Conservation (phyloP, 2,113 vertebrate genomes). For the Apeltes quadracus region DNA sequence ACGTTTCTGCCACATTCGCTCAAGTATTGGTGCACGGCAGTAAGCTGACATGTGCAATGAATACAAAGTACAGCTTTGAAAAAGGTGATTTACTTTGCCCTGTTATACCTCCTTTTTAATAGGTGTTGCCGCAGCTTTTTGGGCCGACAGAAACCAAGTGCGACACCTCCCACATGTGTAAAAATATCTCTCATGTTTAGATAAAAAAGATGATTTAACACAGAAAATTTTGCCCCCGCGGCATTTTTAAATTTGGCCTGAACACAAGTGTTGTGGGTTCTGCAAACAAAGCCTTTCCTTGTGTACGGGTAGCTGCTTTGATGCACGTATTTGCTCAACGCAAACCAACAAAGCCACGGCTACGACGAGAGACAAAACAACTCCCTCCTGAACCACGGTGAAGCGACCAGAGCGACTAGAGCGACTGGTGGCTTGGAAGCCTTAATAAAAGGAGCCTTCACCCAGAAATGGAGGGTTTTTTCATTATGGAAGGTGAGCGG, state of each 20-base stretch:
- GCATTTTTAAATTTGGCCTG: constrained; percentile 4
- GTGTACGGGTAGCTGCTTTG: not conserved
- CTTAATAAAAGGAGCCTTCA: not conserved
- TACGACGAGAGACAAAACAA: not conserved
- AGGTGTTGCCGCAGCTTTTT: constrained; percentile 29
- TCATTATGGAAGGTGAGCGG: constrained; percentile 27
- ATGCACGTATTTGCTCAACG: not conserved
- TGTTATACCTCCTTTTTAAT: constrained; percentile 26
- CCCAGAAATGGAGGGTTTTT: constrained; percentile 5
- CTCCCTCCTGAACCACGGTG: not conserved
- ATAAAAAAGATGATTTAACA: constrained; percentile 1
- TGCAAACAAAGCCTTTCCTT: not conserved
- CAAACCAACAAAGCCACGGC: not conserved
- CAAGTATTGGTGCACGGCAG: not conserved
- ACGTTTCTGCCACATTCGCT: not conserved
- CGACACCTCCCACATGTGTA: constrained; percentile 27
- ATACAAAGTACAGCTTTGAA: not conserved
- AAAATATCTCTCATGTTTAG: constrained; percentile 23
- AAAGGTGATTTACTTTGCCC: constrained; percentile 1
- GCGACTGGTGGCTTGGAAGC: not conserved
- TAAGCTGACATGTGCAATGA: not conserved
- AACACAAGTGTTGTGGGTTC: constrained; percentile 1
- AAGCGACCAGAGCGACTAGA: no score
- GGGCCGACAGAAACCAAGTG: constrained; percentile 20
- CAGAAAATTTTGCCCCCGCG: not conserved